Base-by-base conservation (phyloP, 2,113 vertebrate genomes). In the Serilophus lunatus region DNA sequence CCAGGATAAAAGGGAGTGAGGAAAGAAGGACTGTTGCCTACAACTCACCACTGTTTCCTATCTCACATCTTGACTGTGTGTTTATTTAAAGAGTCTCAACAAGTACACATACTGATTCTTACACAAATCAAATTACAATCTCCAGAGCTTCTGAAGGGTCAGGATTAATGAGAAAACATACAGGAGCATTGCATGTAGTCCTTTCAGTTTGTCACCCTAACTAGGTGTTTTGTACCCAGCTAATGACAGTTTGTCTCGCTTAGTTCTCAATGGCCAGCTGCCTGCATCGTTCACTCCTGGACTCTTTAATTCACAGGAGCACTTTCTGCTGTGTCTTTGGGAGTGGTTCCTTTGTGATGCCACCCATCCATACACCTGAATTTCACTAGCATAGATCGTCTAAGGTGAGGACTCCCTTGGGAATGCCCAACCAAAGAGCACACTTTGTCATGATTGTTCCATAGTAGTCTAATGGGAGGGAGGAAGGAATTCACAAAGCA, bases 311-410 rank as follows among this genome's bases (percentile, higher is more conserved):
- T 84, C 25, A 17, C 7, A 36, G 23, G n/a, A 42, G 26, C 40
- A 14, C 59, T 59, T 85, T 53, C 31, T 33, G 19, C 36, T 25
- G 15, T 77, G 47, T 82, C 68, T 61, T 81, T 47, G 26, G 17
- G 14, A 23, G 5, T 56, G 42, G 10, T 35, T 86, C 24, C 56
- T 57, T 64, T 3, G 0, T 12, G 66, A 33, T 9, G 25, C 26
- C 0, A 1, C 50, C n/a, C 10, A 12, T 76, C 81, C 2, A 0
- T 40, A 64, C 24, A 13, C 35, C 45, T 77, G 59, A 76, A 45
- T n/a, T 85, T 60, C 59, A 22, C 16, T 66, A 18, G 5, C 29
- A 20, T 4, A 3, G 40, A 31, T 44, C 23, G 69, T 33, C n/a
- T 81, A 9, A 69, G 50, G 35, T 22, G n/a, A 83, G 45, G 20